phyloP scores from a whole-genome alignment of 2,888 invertebrate genomes.

The Dynastes hyllus region DNA sequence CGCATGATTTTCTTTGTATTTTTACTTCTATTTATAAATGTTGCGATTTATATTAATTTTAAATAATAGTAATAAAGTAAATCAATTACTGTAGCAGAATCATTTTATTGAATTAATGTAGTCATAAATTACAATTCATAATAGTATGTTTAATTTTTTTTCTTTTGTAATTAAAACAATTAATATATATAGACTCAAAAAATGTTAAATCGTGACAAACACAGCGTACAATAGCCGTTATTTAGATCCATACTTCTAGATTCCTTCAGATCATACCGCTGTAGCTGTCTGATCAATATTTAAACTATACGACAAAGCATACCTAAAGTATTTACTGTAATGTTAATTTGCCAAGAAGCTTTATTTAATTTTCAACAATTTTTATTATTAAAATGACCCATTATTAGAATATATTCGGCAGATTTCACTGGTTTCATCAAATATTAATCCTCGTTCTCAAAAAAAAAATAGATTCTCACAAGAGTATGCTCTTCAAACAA shows the following conservation, averaged over 20 bases:
- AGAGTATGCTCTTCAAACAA: constrained; percentile 27
- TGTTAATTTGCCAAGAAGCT: constrained; percentile 42
- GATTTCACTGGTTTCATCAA: constrained; percentile 3
- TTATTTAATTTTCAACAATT: constrained; percentile 29
- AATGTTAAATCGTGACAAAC: constrained; percentile 36
- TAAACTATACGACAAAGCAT: constrained; percentile 45
- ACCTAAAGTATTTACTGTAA: constrained; percentile 44
- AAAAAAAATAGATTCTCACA: constrained; percentile 22
- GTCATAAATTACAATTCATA: constrained; percentile 33
- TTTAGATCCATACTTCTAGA: constrained; percentile 21
- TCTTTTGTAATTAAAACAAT: constrained; percentile 40
- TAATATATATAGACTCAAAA: constrained; percentile 39
- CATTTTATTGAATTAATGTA: constrained; percentile 40
- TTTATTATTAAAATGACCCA: neutral
- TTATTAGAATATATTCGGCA: constrained; percentile 11
- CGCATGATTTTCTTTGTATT: constrained; percentile 4
- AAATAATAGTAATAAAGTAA: neutral
- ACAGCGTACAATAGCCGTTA: constrained; percentile 35
- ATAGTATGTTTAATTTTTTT: constrained; percentile 21
- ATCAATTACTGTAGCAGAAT: constrained; percentile 2
- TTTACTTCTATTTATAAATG: constrained; percentile 10
- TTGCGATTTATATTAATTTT: neutral
- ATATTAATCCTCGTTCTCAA: neutral
- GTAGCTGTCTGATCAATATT: constrained; percentile 16
- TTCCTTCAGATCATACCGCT: constrained; percentile 9